These are phyloP conservation scores for Chrysaora quinquecirrha DNA, from an alignment of 30 jellyfish, hydroid and myxozoan species.

Conservation along the genomic window DNA sequence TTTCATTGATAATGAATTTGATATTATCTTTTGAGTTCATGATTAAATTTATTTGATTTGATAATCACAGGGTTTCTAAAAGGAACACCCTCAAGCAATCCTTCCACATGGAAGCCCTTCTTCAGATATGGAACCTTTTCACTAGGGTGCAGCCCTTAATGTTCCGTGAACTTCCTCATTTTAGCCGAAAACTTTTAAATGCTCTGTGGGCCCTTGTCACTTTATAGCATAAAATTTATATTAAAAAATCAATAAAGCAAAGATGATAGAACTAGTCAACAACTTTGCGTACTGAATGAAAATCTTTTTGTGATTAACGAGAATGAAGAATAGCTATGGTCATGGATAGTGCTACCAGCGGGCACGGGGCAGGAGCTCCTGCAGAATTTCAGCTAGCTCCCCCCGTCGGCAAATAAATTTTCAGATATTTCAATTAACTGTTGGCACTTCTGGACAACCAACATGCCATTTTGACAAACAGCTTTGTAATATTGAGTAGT, in stretches of 20 bases:
- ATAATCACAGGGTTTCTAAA: background rate
- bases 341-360: too few relatives aligned
- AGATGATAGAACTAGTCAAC: background rate
- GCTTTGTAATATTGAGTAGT: too few relatives aligned
- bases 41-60: background rate
- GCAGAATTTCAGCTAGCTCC: too few relatives aligned
- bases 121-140: background rate
- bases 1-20: background rate
- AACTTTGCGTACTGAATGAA: background rate
- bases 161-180: background rate
- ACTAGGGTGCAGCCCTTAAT: background rate
- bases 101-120: background rate
- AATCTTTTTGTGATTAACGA: too few relatives aligned
- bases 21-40: background rate
- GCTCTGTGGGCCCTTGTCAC: background rate
- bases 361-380: too few relatives aligned
- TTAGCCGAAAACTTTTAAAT: too few relatives aligned
- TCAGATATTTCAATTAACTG: too few relatives aligned
- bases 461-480: too few relatives aligned
- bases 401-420: too few relatives aligned
- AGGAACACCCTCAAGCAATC: background rate
- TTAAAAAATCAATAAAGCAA: background rate
- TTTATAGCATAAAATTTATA: background rate
- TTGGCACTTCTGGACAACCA: too few relatives aligned
- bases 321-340: too few relatives aligned